Conservation (phyloP, 2,113 vertebrate genomes). For the Mus spicilegus region DNA sequence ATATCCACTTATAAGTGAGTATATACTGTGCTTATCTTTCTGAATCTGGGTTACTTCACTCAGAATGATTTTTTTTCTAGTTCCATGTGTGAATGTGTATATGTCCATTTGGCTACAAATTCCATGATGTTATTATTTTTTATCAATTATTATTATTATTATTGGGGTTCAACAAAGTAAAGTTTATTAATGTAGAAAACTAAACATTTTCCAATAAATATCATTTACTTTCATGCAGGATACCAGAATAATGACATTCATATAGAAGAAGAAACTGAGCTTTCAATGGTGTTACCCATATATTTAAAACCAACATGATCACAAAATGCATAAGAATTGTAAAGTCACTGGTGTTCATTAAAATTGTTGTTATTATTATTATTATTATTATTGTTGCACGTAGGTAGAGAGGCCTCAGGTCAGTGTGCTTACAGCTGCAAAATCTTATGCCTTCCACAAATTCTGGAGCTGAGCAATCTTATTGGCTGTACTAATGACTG, state of each 20-base stretch:
- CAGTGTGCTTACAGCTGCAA: constrained; percentile 90
- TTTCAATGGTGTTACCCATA: constrained; percentile 90
- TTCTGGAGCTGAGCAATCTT: constrained; percentile 93
- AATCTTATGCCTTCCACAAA: constrained; percentile 91
- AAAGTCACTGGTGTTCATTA: constrained; percentile 92
- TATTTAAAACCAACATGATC: constrained; percentile 91
- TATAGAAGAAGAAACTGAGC: not conserved
- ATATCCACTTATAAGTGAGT: not conserved
- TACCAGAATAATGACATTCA: constrained; percentile 1
- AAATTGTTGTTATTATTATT: constrained; percentile 90
- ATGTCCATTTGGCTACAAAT: too few relatives aligned
- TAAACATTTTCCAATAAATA: constrained; percentile 20
- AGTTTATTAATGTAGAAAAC: constrained; percentile 66
- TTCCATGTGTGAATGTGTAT: not conserved
- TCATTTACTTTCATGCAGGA: not conserved
- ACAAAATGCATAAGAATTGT: constrained; percentile 93
- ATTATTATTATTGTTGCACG: constrained; percentile 84
- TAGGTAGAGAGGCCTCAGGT: constrained; percentile 93
- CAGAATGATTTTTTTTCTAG: not conserved
- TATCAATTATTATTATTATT: too few relatives aligned
- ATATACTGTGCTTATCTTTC: not conserved
- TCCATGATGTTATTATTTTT: too few relatives aligned
- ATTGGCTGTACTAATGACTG: constrained; percentile 92
- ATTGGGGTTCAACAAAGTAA: not conserved
- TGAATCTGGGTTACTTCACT: not conserved